Evolutionary conservation across 2,797 vertebrate genomes (phyloP).

Genomic region (Danio tinwini): DNA sequence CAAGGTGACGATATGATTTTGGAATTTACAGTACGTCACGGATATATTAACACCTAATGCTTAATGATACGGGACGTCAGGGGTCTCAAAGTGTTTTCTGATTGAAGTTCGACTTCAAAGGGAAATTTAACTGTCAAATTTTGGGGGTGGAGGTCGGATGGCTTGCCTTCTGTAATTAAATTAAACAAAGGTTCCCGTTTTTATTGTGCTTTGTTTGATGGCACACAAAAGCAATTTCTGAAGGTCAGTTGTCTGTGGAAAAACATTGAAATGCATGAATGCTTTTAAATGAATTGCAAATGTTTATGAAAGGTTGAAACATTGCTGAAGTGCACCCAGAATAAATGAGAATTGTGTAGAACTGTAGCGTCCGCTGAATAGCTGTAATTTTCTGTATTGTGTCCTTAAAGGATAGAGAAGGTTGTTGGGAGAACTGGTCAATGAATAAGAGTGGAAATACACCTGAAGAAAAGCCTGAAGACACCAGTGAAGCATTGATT

Average conservation of each 20-base stretch:
- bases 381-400: neutral
- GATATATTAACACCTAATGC: conserved; percentile 5
- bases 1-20: too few relatives aligned
- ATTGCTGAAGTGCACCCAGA: neutral
- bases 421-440: conserved; percentile 59
- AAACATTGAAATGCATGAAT: conserved; percentile 40
- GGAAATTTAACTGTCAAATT: conserved; percentile 70
- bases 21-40: neutral
- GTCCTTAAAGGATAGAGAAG: conserved; percentile 55
- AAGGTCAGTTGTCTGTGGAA: conserved; percentile 61
- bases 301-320: conserved; percentile 47
- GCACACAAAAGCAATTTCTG: conserved; percentile 59
- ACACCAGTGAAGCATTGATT: conserved; percentile 47
- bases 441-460: conserved; percentile 65
- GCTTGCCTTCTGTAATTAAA: conserved; percentile 69
- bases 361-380: neutral
- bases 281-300: conserved; percentile 53
- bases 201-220: conserved; percentile 61
- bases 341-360: conserved; percentile 20
- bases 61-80: conserved; percentile 40
- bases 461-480: conserved; percentile 66
- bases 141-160: conserved; percentile 46
- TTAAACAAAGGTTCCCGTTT: conserved; percentile 63
- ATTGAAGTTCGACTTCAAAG: conserved; percentile 77
- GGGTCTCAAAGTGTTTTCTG: conserved; percentile 55